Conservation (phyloP, 2,888 invertebrate species). For the Cinara cedri region DNA sequence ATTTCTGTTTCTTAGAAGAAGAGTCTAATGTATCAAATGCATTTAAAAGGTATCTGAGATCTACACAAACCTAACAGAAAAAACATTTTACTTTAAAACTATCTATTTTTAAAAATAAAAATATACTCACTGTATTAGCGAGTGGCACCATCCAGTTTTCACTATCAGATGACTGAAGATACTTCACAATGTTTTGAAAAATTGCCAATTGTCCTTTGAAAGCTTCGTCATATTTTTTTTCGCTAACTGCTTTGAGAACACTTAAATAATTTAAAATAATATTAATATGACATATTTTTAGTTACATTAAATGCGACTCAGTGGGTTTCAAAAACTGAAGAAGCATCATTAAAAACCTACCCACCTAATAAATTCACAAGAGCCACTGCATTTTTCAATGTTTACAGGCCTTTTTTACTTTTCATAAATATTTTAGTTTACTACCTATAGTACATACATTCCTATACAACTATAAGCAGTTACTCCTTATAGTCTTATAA, state of each 20-base stretch:
- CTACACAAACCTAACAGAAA: constrained; percentile 44
- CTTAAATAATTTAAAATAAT: constrained; percentile 22
- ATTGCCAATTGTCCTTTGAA: constrained; percentile 48
- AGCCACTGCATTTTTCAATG: no score
- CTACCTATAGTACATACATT: no score
- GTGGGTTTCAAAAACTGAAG: no score
- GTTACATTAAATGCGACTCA: no score
- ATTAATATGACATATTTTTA: neutral
- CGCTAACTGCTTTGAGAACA: constrained; percentile 30
- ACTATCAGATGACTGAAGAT: constrained; percentile 41
- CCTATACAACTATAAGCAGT: no score
- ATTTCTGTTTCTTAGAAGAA: constrained; percentile 25
- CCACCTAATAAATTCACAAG: no score
- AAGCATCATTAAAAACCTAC: no score
- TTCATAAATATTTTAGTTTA: no score
- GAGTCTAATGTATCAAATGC: constrained; percentile 33
- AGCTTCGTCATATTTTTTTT: constrained; percentile 50
- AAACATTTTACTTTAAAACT: neutral
- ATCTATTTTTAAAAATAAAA: neutral
- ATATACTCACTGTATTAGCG: constrained; percentile 32
- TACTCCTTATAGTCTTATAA: no score
- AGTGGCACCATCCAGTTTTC: constrained; percentile 55
- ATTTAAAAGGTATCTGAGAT: constrained; percentile 52
- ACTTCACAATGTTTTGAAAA: constrained; percentile 53
- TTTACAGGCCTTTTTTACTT: no score